These are phyloP conservation scores for Drosophila yakuba DNA, from an alignment of 1,140 invertebrate species.

Conservation along the genomic window DNA sequence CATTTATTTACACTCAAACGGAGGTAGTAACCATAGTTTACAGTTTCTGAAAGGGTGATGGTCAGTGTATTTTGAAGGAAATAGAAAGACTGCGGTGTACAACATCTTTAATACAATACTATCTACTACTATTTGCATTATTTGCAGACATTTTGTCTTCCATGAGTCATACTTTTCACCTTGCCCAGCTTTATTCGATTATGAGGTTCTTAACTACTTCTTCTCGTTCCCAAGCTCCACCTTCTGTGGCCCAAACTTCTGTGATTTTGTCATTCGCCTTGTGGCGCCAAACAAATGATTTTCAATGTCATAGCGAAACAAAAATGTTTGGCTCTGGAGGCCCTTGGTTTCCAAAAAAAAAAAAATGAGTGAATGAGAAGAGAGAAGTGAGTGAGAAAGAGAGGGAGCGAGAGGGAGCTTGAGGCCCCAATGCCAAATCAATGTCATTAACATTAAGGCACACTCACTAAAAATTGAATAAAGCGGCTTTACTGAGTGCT, in stretches of 20 bases:
- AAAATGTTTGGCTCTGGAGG: constrained; percentile 42
- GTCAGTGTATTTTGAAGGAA: too few relatives aligned
- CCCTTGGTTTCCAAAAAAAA: constrained; percentile 38
- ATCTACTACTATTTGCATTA: too few relatives aligned
- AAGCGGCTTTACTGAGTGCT: constrained; percentile 65
- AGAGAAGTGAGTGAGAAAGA: not conserved
- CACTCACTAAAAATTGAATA: constrained; percentile 80
- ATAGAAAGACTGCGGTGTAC: too few relatives aligned
- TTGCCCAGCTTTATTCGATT: constrained; percentile 28
- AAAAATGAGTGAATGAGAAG: not conserved
- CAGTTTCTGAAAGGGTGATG: not conserved
- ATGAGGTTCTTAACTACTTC: constrained; percentile 15
- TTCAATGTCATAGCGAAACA: constrained; percentile 68
- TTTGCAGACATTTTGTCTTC: too few relatives aligned
- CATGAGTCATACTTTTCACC: constrained; percentile 20
- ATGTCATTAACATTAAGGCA: constrained; percentile 82
- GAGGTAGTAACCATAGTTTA: not conserved
- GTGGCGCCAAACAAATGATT: constrained; percentile 55
- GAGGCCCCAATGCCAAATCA: constrained; percentile 74
- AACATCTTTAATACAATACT: too few relatives aligned
- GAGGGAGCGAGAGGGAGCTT: not conserved
- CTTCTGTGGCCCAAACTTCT: constrained; percentile 18
- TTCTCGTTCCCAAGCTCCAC: constrained; percentile 20
- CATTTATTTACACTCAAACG: constrained; percentile 31
- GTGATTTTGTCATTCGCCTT: constrained; percentile 47